Conservation (phyloP, 1,140 invertebrate species). For the Dendrolimus kikuchii region DNA sequence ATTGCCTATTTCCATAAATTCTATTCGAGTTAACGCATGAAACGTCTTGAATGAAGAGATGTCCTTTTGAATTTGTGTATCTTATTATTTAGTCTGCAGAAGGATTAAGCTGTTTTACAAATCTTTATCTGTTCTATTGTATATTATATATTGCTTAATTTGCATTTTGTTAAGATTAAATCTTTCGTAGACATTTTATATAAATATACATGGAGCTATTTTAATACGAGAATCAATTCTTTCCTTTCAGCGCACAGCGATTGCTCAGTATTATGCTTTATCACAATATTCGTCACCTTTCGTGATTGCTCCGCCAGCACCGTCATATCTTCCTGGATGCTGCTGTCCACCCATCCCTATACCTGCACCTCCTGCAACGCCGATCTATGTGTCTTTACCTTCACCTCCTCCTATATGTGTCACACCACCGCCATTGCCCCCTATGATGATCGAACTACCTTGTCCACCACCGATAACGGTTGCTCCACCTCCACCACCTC, state of each 20-base stretch:
- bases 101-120: too few relatives aligned
- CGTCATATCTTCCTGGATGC: conserved; percentile 18
- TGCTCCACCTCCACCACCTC: conserved; percentile 34
- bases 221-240: background rate
- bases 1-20: too few relatives aligned
- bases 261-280: conserved; percentile 40
- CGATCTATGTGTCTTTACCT: conserved; percentile 29
- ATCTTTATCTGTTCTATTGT: too few relatives aligned
- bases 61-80: too few relatives aligned
- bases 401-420: conserved; percentile 34
- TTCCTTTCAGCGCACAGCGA: conserved; percentile 31
- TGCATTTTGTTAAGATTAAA: conserved; percentile 2
- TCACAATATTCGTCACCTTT: conserved; percentile 21
- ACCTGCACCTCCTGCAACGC: conserved; percentile 19
- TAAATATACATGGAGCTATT: too few relatives aligned
- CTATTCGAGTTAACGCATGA: too few relatives aligned
- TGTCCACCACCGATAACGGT: conserved; percentile 38
- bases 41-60: too few relatives aligned
- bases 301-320: conserved; percentile 7
- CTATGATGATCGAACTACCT: conserved; percentile 38
- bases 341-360: conserved; percentile 24
- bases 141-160: background rate
- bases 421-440: conserved; percentile 39
- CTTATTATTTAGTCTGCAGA: too few relatives aligned
- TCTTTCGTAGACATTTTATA: background rate